Conservation (phyloP, 2,113 vertebrate genomes). For the Camarhynchus parvulus region DNA sequence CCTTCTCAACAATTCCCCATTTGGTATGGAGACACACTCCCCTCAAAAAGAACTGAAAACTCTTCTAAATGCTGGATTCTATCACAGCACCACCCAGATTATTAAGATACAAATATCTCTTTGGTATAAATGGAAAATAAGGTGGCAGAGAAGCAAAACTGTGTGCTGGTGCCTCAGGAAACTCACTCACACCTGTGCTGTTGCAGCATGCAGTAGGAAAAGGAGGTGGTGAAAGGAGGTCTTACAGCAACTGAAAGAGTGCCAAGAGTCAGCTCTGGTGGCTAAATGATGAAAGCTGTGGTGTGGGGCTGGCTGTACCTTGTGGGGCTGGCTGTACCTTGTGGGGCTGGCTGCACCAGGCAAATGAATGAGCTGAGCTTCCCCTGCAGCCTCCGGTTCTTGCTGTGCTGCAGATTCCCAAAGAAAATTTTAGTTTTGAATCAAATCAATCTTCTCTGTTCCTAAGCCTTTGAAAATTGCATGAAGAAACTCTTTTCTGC, state of each 20-base stretch:
- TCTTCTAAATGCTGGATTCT: not conserved
- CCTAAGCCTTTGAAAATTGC: not conserved
- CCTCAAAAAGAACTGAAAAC: not conserved
- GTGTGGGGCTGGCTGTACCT: not conserved
- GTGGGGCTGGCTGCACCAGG: fast-evolving
- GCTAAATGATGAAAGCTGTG: not conserved
- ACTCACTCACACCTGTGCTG: not conserved
- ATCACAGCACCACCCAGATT: not conserved
- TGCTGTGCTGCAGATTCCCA: not conserved
- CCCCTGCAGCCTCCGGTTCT: not conserved
- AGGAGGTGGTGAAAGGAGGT: not conserved
- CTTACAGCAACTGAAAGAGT: not conserved
- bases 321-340: not conserved
- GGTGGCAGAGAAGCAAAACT: not conserved
- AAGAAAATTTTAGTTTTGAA: not conserved
- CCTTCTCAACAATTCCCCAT: not conserved
- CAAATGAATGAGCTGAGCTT: not conserved
- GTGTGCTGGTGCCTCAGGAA: not conserved
- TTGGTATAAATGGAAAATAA: not conserved
- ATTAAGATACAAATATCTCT: not conserved
- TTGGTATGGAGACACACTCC: not conserved
- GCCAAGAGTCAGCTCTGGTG: not conserved
- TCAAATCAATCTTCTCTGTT: not conserved
- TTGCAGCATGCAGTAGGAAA: not conserved
- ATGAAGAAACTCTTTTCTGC: not conserved